These are phyloP conservation scores for Pentamera pediparva DNA, from an alignment of 53 echinoderm and acorn worm genomes.

Conservation along the genomic window DNA sequence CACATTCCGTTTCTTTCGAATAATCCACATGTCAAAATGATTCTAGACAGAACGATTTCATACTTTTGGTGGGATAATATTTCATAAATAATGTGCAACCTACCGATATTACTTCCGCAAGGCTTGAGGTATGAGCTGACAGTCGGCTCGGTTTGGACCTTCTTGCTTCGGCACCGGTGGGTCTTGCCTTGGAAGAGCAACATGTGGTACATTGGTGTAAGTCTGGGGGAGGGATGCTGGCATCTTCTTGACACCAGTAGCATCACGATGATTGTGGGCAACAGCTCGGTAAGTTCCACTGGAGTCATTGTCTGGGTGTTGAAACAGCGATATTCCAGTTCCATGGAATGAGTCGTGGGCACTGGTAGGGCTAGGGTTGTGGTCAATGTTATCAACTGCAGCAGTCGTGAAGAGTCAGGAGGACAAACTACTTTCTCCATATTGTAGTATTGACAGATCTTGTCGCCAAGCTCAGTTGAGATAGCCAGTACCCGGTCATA, in stretches of 20 bases:
- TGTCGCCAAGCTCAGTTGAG: slow-evolving; percentile 18
- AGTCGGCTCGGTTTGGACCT: background rate
- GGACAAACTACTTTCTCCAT: slow-evolving; percentile 38
- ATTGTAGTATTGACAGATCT: slow-evolving; percentile 17
- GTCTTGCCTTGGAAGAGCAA: background rate
- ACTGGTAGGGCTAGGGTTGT: slow-evolving; percentile 48
- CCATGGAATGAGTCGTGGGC: background rate
- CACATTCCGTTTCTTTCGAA: too few species aligned
- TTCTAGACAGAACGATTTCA: too few species aligned
- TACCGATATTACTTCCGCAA: slow-evolving; percentile 13
- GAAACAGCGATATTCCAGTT: slow-evolving; percentile 4
- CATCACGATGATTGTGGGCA: background rate
- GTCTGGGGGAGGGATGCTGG: background rate
- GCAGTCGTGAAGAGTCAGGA: slow-evolving; percentile 36
- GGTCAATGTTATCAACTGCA: slow-evolving; percentile 58
- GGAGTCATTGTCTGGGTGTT: background rate
- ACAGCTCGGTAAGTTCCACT: background rate
- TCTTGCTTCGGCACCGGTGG: background rate
- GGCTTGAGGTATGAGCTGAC: slow-evolving; percentile 17
- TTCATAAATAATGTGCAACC: background rate
- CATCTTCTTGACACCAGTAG: background rate
- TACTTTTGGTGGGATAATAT: too few species aligned
- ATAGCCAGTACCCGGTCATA: slow-evolving; percentile 46
- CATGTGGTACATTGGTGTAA: slow-evolving; percentile 2
- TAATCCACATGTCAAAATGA: too few species aligned